Evolutionary conservation across 30 jellyfish, hydroid and myxozoan species (phyloP).

Genomic region (Cassiopea xamachana): DNA sequence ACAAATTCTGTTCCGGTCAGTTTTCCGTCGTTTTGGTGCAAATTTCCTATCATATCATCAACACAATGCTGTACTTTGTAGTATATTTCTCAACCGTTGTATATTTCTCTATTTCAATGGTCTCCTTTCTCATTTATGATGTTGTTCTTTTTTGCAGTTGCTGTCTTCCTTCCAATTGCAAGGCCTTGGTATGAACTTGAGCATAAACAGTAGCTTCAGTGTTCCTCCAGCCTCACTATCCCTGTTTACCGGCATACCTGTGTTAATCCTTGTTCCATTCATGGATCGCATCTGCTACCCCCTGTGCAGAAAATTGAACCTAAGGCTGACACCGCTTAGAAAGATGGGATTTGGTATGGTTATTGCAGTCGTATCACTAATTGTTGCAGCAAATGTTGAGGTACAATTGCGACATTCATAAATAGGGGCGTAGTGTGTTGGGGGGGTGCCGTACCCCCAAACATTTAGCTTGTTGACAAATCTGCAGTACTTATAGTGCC

Average conservation of each 20-base stretch:
- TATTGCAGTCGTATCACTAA: conserved; percentile 75
- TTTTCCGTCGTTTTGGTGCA: too few species aligned
- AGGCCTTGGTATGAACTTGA: conserved; percentile 72
- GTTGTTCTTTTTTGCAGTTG: conserved; percentile 53
- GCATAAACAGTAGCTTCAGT: conserved; percentile 5
- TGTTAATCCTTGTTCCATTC: conserved; percentile 76
- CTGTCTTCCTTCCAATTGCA: conserved; percentile 84
- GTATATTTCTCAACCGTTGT: too few species aligned
- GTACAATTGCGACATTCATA: not conserved
- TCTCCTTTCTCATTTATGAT: not conserved
- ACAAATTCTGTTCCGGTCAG: too few species aligned
- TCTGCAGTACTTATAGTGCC: too few species aligned
- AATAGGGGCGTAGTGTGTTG: too few species aligned
- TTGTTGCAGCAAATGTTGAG: conserved; percentile 89
- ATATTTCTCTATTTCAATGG: too few species aligned
- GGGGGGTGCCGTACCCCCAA: too few species aligned
- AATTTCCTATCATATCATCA: too few species aligned
- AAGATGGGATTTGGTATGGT: conserved; percentile 92
- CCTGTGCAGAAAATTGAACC: conserved; percentile 12
- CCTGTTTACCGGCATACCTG: conserved; percentile 55
- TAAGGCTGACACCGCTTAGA: conserved; percentile 66
- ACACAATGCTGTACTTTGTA: too few species aligned
- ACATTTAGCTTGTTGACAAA: too few species aligned
- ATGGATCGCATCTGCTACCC: conserved; percentile 81
- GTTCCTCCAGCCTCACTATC: conserved; percentile 93